Evolutionary conservation across 2,113 vertebrate species (phyloP), one percentile per base, ranked within the genome.

Genomic region (Leuciscus idus): DNA sequence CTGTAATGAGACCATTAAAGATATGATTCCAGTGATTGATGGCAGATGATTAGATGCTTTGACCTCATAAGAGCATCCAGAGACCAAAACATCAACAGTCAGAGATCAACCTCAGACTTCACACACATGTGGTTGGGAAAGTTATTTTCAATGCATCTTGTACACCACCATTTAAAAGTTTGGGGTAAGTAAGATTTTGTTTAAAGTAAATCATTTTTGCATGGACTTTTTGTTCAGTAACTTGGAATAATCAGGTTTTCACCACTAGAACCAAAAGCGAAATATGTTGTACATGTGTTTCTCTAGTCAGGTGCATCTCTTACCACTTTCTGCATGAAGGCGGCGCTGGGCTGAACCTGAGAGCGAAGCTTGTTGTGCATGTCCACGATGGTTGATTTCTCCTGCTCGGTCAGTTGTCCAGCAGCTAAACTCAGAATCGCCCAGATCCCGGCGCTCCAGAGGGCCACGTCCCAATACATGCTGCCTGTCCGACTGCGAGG

Each of bases 251-350:
- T 64, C 12, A 26, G 28, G 5, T 2, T 33, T 36, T 19, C 66
- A 21, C 66, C 68, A 72, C 19, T 19, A 33, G 17, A 55, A 5
- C 7, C 3, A 30, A 19, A 19, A 55, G 17, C 26, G 0, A 4
- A 76, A 30, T 57, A 2, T 6, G 28, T 33, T 30, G 28, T 19
- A 3, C 19, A 57, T 52, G 4, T 17, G 15, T 52, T 15, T 50
- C 43, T 74, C 72, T 2, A 17, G 62, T 46, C 21, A 57, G 30
- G 23, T 79, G 48, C 55, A 74, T 17, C 55, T 36, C 89, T 87
- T 70, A 90, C 89, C 87, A 88, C 39, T 28, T n/a, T 76, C 28
- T 28, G 46, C 87, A 90, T 90, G 83, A 87, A 78, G 17, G 75
- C 80, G 21, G 87, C 83, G 1, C 4, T 1, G 11, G 89, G 89